Conservation (phyloP, 2,888 invertebrate species). For the Eupithecia subfuscata region DNA sequence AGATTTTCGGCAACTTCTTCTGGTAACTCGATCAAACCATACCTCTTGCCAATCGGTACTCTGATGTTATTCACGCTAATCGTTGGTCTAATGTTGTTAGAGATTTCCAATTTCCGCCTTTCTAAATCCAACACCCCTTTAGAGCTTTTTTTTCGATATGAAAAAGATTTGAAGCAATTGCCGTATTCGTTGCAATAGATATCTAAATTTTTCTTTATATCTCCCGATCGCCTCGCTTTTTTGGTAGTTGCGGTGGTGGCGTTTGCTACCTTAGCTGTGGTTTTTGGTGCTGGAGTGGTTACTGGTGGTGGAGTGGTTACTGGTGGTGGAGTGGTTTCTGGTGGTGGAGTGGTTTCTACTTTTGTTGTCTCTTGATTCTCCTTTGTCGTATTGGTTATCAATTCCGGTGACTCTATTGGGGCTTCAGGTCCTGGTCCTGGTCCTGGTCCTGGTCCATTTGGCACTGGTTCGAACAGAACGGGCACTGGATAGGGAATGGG, state of each 20-base stretch:
- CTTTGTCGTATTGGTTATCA: neutral
- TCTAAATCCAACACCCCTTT: neutral
- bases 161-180: neutral
- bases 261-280: neutral
- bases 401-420: neutral
- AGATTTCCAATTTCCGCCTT: slow-evolving; percentile 4
- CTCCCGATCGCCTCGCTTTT: neutral
- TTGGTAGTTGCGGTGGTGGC: no score
- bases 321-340: no score
- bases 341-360: neutral
- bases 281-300: no score
- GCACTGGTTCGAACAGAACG: neutral
- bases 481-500: slow-evolving; percentile 9
- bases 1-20: neutral
- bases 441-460: neutral
- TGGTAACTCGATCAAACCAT: slow-evolving; percentile 9
- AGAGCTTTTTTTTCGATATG: neutral
- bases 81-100: slow-evolving; percentile 3
- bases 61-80: neutral
- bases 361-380: neutral
- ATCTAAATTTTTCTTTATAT: neutral
- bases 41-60: neutral
- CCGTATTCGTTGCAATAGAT: slow-evolving; percentile 7
- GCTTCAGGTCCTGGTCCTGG: neutral
- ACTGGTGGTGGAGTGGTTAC: no score